Evolutionary conservation across 2,888 invertebrate genomes (phyloP), one percentile per base, ranked within the genome.

Genomic region (Nemapogon koenigi): DNA sequence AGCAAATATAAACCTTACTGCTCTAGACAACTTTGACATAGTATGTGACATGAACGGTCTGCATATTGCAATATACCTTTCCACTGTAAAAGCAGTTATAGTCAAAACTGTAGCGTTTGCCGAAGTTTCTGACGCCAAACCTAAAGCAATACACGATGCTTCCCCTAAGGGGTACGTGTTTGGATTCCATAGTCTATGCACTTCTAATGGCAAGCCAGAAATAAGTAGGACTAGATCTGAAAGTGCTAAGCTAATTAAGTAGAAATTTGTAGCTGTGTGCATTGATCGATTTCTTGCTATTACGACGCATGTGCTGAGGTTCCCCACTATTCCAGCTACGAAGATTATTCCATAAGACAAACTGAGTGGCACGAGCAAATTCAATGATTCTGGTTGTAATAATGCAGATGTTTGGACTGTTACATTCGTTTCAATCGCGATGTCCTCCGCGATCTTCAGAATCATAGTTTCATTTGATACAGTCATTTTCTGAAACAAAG

Each of bases 31-130:
- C 51, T 91, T 91, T 1, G 92, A 91, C 82, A 91, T 87, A 3
- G 89, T 90, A 58, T 92, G 91, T 2, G 88, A 86, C 54, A 87
- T 80, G 52, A 94, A 90, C 0, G 94, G 94, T 55, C 90, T 87
- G 54, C 91, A 92, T 49, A 93, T 92, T 3, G 92, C 92, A 25
- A 92, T 86, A 59, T 92, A 95, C 43, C 94, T 82, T 62, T 95
- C 94, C 10, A 93, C 87, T 0, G 90, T 94, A 62, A 94, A 94
- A 2, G 92, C 91, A 0, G 92, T 91, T 52, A 94, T 94, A 8
- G 89, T 90, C 43, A 90, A 66, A 2, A 94, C 92, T 0, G 93
- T 93, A 1, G 91, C 91, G 57, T 91, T 90, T 14, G 89, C 87
- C 1, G 90, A 88, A n/a, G 90, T 90, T 65, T 94, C 94, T 0